Conservation (phyloP, 2,113 vertebrate genomes). For the Onychorhynchus coronatus region DNA sequence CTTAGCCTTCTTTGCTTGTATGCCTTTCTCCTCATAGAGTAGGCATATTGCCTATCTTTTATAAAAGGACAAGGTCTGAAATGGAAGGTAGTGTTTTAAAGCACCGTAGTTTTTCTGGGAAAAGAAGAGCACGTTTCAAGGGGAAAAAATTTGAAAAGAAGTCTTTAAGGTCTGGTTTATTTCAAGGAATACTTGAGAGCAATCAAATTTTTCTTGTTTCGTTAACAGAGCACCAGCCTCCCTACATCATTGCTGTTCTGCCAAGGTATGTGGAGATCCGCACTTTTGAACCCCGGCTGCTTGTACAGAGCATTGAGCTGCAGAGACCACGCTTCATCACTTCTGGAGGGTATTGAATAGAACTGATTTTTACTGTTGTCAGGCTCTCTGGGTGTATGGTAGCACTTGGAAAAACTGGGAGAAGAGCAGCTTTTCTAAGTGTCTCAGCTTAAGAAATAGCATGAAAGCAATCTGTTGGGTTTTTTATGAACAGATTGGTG, state of each 20-base stretch:
- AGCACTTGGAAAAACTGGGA: neutral
- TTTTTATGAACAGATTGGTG: neutral
- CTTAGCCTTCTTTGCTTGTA: neutral
- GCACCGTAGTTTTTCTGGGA: neutral
- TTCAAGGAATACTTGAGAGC: neutral
- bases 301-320: constrained; percentile 96
- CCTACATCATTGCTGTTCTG: constrained; percentile 95
- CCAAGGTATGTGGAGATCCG: constrained; percentile 96
- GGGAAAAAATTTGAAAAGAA: neutral
- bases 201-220: neutral
- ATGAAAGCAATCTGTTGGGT: neutral
- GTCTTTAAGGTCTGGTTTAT: neutral
- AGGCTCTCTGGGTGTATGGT: neutral
- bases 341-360: constrained; percentile 83
- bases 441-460: neutral
- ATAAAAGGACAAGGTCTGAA: neutral
- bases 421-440: neutral
- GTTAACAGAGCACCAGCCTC: constrained; percentile 90
- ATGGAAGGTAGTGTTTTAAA: neutral
- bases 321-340: constrained; percentile 96
- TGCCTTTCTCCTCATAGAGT: neutral
- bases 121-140: neutral
- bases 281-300: constrained; percentile 90
- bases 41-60: neutral
- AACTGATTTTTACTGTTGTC: neutral